Evolutionary conservation across 1,140 invertebrate species (phyloP).

Genomic region (Eurosta solidaginis): DNA sequence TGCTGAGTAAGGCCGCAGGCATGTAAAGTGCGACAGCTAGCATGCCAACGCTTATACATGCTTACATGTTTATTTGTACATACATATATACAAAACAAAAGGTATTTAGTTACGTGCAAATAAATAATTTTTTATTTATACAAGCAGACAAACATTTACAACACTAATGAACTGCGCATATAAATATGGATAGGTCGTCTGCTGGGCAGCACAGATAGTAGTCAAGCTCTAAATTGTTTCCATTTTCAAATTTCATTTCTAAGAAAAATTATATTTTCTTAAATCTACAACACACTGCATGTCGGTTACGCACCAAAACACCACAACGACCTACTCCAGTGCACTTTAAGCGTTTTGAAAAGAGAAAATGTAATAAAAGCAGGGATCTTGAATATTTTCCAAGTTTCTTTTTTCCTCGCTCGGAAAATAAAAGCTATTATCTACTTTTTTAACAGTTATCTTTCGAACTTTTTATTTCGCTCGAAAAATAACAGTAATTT

Average conservation of each 20-base stretch:
- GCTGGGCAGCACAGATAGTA: no score
- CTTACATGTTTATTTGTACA: not conserved
- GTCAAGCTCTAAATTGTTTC: not conserved
- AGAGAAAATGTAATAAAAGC: no score
- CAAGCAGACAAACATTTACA: not conserved
- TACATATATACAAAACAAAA: no score
- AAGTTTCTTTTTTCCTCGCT: no score
- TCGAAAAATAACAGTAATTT: no score
- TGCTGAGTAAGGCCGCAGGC: not conserved
- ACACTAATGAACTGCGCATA: not conserved
- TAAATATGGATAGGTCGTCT: no score
- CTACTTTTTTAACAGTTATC: no score
- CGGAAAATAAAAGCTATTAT: no score
- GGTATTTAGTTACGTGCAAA: not conserved
- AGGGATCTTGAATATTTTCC: no score
- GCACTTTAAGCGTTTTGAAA: not conserved
- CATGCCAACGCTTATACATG: not conserved
- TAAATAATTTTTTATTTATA: not conserved
- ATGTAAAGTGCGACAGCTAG: not conserved
- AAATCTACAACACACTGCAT: not conserved
- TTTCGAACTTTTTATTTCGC: no score
- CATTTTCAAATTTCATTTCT: not conserved
- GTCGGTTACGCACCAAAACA: not conserved
- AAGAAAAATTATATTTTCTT: not conserved
- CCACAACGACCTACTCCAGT: not conserved